phyloP scores from a whole-genome alignment of 2,888 invertebrate species.

The Phymatocera aterrima region DNA sequence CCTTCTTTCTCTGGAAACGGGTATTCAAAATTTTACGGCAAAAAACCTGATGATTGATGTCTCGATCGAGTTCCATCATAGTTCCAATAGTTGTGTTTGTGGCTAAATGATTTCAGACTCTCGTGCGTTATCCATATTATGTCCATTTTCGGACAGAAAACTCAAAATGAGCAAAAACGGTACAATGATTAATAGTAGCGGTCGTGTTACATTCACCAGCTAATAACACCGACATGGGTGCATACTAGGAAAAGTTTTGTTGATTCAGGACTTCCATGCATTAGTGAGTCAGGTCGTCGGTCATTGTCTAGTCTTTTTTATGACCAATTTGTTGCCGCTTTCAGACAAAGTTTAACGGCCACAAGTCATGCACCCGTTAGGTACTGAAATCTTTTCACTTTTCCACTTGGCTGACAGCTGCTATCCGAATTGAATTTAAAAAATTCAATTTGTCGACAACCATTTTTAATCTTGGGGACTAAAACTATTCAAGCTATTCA shows the following conservation, averaged over 20 bases:
- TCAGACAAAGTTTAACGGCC: conserved; percentile 16
- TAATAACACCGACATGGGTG: not conserved
- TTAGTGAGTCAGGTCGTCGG: conserved; percentile 9
- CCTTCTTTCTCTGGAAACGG: not conserved
- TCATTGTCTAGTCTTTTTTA: conserved; percentile 5
- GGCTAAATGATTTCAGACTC: not conserved
- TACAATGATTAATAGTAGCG: not conserved
- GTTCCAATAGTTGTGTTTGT: not conserved
- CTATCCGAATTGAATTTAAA: not conserved
- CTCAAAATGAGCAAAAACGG: conserved; percentile 19
- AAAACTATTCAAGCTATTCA: conserved; percentile 14
- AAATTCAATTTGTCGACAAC: not conserved
- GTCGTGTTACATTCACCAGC: not conserved
- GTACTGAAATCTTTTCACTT: not conserved
- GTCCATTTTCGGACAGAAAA: not conserved
- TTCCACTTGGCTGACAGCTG: too few species aligned
- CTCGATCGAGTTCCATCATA: conserved; percentile 4
- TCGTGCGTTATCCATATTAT: not conserved
- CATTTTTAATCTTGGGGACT: not conserved
- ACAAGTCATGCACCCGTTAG: not conserved
- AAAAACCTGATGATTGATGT: not conserved
- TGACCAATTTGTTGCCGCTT: conserved; percentile 2
- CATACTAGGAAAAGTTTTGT: conserved; percentile 11
- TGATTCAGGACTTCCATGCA: conserved; percentile 23
- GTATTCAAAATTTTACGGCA: not conserved